These are phyloP conservation scores for Hydrolagus colliei DNA, from an alignment of 2,797 vertebrate species.

Conservation along the genomic window DNA sequence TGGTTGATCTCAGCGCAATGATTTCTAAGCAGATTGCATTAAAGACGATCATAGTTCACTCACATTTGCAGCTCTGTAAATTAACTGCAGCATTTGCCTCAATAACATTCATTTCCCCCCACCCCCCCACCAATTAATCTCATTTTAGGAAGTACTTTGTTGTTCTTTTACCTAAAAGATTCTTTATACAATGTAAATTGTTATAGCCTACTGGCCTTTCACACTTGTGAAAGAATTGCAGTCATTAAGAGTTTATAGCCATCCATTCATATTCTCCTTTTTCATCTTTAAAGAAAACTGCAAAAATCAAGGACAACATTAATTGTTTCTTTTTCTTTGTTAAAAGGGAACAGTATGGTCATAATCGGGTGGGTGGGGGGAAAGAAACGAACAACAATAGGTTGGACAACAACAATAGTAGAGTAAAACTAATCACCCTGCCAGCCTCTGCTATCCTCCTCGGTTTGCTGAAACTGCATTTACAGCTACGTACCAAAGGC, in stretches of 20 bases:
- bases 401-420: background rate
- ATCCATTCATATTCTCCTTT: background rate
- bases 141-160: too few relatives aligned
- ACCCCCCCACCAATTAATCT: too few relatives aligned
- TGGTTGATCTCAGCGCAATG: background rate
- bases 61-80: too few relatives aligned
- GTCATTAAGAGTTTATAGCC: background rate
- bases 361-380: background rate
- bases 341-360: too few relatives aligned
- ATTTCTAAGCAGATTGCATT: background rate
- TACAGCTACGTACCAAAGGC: background rate
- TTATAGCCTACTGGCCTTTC: too few relatives aligned
- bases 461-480: slow-evolving; percentile 14
- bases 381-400: background rate
- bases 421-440: slow-evolving; percentile 2
- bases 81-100: too few relatives aligned
- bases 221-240: background rate
- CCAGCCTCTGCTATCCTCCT: background rate
- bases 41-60: slow-evolving; percentile 4
- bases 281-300: background rate
- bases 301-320: background rate
- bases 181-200: too few relatives aligned
- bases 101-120: too few relatives aligned
- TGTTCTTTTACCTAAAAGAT: too few relatives aligned
- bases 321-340: background rate